Conservation (phyloP, 53 echinoderm and acorn worm genomes). For the Actinopyga echinites region DNA sequence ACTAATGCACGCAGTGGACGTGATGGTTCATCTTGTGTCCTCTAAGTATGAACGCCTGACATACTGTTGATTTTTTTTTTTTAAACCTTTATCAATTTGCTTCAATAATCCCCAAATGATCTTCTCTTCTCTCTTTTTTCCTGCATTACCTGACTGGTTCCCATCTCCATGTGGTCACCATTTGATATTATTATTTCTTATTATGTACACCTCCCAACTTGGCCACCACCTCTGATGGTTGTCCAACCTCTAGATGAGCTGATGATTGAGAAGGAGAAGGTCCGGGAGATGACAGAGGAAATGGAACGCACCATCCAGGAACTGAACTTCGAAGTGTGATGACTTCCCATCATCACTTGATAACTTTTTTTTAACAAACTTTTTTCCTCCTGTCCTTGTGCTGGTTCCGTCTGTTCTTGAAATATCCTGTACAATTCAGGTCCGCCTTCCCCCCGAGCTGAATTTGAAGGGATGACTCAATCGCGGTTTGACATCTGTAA, state of each 20-base stretch:
- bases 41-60: neutral
- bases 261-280: conserved; percentile 49
- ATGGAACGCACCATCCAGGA: conserved; percentile 50
- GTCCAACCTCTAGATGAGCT: conserved; percentile 3
- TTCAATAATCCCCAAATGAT: conserved; percentile 14
- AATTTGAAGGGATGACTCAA: neutral
- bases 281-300: conserved; percentile 48
- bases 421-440: neutral
- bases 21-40: conserved; percentile 43
- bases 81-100: conserved; percentile 12
- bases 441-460: conserved; percentile 7
- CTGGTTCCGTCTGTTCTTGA: conserved; percentile 3
- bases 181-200: neutral
- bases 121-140: conserved; percentile 7
- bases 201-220: neutral
- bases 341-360: neutral
- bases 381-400: conserved; percentile 1
- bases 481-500: neutral
- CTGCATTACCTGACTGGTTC: neutral
- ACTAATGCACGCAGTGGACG: conserved; percentile 2
- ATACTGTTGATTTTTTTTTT: conserved; percentile 14
- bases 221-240: neutral
- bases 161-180: neutral
- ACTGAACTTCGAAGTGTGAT: conserved; percentile 44
- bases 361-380: neutral